Conservation (phyloP, 2,113 vertebrate genomes). For the Myanophis thanlyinensis region DNA sequence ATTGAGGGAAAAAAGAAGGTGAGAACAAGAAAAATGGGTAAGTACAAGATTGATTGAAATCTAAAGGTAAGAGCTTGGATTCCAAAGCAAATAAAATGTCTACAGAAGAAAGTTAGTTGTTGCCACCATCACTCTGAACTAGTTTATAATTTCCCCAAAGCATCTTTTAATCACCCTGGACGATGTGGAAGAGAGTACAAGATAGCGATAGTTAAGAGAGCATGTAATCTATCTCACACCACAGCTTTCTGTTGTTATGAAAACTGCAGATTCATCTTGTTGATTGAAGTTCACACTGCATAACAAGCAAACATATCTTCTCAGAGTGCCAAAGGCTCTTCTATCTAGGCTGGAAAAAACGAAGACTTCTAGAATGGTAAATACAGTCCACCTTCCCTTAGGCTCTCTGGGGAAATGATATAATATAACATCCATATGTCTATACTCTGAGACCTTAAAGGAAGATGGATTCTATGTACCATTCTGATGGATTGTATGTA, state of each 20-base stretch:
- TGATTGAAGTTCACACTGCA: not conserved
- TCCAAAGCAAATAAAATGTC: not conserved
- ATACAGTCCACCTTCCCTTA: not conserved
- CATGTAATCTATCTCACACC: not conserved
- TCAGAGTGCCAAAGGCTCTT: not conserved
- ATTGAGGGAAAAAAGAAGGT: not conserved
- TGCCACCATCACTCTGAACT: not conserved
- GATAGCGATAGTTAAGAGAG: not conserved
- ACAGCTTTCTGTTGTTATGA: not conserved
- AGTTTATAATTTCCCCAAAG: not conserved
- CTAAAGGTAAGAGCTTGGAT: not conserved
- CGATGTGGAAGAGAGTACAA: not conserved
- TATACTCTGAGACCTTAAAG: not conserved
- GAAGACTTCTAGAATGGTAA: not conserved
- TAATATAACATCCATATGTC: not conserved
- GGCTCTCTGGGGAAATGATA: not conserved
- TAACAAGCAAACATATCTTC: not conserved
- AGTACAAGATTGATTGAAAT: not conserved
- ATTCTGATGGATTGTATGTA: not conserved
- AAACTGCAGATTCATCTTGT: not conserved
- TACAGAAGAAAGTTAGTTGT: not conserved
- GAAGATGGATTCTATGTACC: not conserved
- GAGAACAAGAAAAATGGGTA: too few species aligned
- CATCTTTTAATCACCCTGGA: not conserved
- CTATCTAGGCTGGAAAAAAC: not conserved